Evolutionary conservation across 2,113 vertebrate genomes (phyloP), one percentile per base, ranked within the genome.

Genomic region (Spea bombifrons): DNA sequence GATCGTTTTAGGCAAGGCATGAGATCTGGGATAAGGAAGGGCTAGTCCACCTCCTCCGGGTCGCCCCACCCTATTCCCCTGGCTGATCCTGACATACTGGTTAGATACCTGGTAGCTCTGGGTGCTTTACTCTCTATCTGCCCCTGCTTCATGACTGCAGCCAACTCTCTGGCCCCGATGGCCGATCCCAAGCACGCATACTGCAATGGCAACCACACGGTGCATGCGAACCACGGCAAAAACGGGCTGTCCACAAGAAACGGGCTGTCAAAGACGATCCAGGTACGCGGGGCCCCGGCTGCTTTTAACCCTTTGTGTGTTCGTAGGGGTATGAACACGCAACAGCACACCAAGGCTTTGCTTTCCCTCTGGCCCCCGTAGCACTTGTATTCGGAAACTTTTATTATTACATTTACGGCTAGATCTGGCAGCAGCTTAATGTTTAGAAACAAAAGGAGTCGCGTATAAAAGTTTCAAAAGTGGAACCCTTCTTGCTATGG

Each of bases 41-140:
- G 76, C 69, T 30, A 3, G 48, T 50, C 53, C 30, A 45, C 44
- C 44, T 68, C 64, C 50, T 48, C 55, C 53, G 15, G 9, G 49
- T 12, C 8, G 64, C 77, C 77, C 53, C 77, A 79, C 77, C 77
- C 77, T 73, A 30, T 30, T 66, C 53, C 77, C 55, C 70, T 73
- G 70, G 17, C 44, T 43, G 16, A 73, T 50, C 77, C 71, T 79
- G 77, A 67, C 70, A 67, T 70, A 79, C 77, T 79, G 71, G 77
- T 79, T 72, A 50, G 30, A 45, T 79, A 72, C 76, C 76, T 78
- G 76, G 7, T 46, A n/a, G 75, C 10, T 52, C 1, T 52, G 74
- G 49, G 10, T 7, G 65, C 66, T 67, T 17, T 5, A 9, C 7
- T 50, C 43, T 55, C 50, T 69, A 43, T 59, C 73, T 65, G 63